Base-by-base conservation (phyloP, 1,140 invertebrate genomes). In the Pachypsylla venusta region DNA sequence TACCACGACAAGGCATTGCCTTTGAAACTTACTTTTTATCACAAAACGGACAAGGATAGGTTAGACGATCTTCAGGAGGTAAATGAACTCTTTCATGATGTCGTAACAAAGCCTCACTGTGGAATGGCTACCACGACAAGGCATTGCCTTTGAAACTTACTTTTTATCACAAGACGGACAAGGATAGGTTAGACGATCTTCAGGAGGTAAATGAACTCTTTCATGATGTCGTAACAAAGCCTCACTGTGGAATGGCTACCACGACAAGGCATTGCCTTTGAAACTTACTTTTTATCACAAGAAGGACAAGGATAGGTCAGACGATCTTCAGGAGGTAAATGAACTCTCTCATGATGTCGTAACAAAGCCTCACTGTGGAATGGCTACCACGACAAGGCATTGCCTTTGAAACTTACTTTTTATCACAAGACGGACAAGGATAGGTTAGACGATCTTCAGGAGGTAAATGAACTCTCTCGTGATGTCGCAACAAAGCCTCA, bases 31-130 rank as follows among this genome's bases (percentile, higher is more conserved):
- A 60, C 60, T 60, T 56, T 22, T 60, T 60, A 13, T 60, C 40
- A 53, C 54, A 57, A 27, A 60, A 26, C 26, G 48, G 48, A 58
- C 74, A 75, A 1, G 70, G 70, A 56, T 70, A 65, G 7, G 66
- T 58, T 16, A 67, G 55, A 56, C 70, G 70, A 16, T 70, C 66
- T 57, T 73, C 70, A 35, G 66, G 62, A 0, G 70, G 68, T 54
- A 74, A 59, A 58, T 75, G 74, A n/a, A 67, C 67, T 20, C 68
- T 67, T 62, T 70, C 68, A 54, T 75, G 74, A 26, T 67, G 59
- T 20, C 66, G 61, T 2, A 74, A 60, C 16, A 71, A 67, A 56
- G 64, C 63, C 7, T 67, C 64, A 20, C 69, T 70, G 14, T 68
- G 64, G 53, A 73, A 74, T 12, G 63, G 57, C n/a, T n/a, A n/a